Conservation (phyloP, 1,140 invertebrate species). For the Drosophila miranda region DNA sequence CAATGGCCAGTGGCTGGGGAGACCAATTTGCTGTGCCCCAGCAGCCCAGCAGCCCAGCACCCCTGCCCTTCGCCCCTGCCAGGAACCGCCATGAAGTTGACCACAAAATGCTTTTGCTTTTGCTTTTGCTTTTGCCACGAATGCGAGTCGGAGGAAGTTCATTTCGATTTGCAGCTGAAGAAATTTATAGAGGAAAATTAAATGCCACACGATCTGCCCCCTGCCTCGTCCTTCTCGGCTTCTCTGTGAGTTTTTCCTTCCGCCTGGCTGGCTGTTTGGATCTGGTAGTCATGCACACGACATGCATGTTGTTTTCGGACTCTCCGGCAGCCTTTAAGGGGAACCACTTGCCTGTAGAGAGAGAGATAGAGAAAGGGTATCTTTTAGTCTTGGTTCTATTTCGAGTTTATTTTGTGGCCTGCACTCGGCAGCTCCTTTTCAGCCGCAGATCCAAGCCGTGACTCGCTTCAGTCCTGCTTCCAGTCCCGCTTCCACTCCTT, state of each 20-base stretch:
- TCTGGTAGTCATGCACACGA: no score
- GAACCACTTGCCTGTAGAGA: no score
- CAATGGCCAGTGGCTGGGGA: conserved; percentile 31
- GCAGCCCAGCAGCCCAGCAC: no score
- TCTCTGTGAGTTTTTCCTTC: no score
- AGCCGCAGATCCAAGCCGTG: conserved; percentile 11
- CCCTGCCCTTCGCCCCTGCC: no score
- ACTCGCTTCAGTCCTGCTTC: conserved; percentile 2
- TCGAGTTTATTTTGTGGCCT: conserved; percentile 47
- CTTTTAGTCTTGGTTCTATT: conserved; percentile 42
- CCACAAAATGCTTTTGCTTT: conserved; percentile 57
- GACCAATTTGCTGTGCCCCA: conserved; percentile 56
- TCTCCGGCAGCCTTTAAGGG: no score
- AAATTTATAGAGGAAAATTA: conserved; percentile 73
- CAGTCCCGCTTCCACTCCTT: no score
- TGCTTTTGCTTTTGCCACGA: conserved; percentile 15
- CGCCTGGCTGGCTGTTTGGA: no score
- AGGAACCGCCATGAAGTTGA: conserved; percentile 40
- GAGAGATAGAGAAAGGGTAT: no score
- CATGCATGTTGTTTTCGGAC: no score
- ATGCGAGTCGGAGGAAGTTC: conserved; percentile 20
- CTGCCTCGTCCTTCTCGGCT: not conserved
- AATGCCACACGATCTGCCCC: conserved; percentile 46
- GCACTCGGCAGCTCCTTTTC: conserved; percentile 9
- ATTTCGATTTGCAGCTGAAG: conserved; percentile 57